Conservation (phyloP, 1,140 invertebrate species). For the Chelonus insularis region DNA sequence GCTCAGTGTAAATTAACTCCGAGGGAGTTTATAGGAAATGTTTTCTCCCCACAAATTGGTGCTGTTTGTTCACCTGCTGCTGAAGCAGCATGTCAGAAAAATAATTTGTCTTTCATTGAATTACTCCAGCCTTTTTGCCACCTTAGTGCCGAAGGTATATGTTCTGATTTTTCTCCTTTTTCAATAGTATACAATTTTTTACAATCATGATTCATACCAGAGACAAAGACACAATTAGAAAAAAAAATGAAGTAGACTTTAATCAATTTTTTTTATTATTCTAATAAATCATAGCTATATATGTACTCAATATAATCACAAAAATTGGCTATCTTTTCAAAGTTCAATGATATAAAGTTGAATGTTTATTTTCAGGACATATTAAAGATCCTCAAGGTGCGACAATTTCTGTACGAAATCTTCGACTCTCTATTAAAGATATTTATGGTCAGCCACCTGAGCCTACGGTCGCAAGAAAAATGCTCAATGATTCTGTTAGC, state of each 20-base stretch:
- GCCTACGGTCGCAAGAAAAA: conserved; percentile 79
- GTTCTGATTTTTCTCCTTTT: conserved; percentile 27
- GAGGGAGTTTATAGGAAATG: conserved; percentile 85
- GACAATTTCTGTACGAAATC: conserved; percentile 72
- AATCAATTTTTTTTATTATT: too few relatives aligned
- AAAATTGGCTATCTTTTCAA: too few relatives aligned
- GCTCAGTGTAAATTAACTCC: conserved; percentile 69
- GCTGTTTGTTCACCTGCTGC: conserved; percentile 80
- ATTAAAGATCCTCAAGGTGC: conserved; percentile 82
- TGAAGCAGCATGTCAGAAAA: conserved; percentile 83
- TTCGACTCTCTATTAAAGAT: conserved; percentile 81
- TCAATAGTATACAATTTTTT: conserved; percentile 4
- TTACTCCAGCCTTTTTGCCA: conserved; percentile 87
- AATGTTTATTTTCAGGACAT: conserved; percentile 65
- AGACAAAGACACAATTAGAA: too few relatives aligned
- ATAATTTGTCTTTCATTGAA: conserved; percentile 89
- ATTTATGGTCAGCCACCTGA: conserved; percentile 80
- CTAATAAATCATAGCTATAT: too few relatives aligned
- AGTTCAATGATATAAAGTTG: too few relatives aligned
- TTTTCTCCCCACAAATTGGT: conserved; percentile 87
- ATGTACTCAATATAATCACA: too few relatives aligned
- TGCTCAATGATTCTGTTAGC: conserved; percentile 84
- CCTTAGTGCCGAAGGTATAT: conserved; percentile 74
- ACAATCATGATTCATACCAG: too few relatives aligned
- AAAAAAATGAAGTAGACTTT: too few relatives aligned